These are phyloP conservation scores for Aphrocallistes beatrix DNA, from an alignment of 37 sponge, comb jelly and placozoan genomes.

Conservation along the genomic window DNA sequence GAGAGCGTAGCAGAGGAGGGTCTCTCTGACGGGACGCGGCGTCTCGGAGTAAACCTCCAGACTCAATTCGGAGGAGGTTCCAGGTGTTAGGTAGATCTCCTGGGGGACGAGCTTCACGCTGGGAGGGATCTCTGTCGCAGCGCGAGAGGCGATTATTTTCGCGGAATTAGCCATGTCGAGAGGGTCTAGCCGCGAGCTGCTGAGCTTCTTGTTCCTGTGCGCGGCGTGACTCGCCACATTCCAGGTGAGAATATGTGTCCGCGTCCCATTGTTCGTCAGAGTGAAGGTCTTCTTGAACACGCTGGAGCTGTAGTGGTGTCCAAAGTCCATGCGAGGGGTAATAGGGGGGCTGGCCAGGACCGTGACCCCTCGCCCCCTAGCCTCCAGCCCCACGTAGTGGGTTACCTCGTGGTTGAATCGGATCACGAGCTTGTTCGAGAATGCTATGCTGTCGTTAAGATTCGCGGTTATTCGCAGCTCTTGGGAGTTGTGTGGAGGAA, in stretches of 20 bases:
- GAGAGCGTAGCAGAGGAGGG: constrained; percentile 81
- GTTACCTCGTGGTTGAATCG: constrained; percentile 48
- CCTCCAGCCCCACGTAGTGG: constrained; percentile 51
- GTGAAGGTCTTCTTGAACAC: constrained; percentile 51
- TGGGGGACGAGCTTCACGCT: not conserved
- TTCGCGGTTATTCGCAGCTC: constrained; percentile 66
- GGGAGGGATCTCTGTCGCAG: not conserved
- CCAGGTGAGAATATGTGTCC: constrained; percentile 35
- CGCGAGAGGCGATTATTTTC: not conserved
- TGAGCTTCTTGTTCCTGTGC: not conserved
- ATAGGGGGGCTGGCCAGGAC: constrained; percentile 73
- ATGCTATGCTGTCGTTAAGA: constrained; percentile 67
- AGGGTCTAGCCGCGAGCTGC: not conserved
- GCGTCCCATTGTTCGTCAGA: constrained; percentile 51
- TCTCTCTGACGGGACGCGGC: constrained; percentile 54
- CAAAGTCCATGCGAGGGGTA: constrained; percentile 62
- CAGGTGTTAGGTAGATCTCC: not conserved
- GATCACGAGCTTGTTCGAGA: constrained; percentile 74
- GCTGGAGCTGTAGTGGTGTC: constrained; percentile 65
- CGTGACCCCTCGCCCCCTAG: constrained; percentile 77
- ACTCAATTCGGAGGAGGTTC: not conserved
- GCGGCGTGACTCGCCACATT: constrained; percentile 18
- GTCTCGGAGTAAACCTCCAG: constrained; percentile 24
- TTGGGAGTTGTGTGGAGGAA: constrained; percentile 45
- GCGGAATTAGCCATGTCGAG: constrained; percentile 19